Conservation (phyloP, 2,888 invertebrate species). For the Standfussiana lucernea region DNA sequence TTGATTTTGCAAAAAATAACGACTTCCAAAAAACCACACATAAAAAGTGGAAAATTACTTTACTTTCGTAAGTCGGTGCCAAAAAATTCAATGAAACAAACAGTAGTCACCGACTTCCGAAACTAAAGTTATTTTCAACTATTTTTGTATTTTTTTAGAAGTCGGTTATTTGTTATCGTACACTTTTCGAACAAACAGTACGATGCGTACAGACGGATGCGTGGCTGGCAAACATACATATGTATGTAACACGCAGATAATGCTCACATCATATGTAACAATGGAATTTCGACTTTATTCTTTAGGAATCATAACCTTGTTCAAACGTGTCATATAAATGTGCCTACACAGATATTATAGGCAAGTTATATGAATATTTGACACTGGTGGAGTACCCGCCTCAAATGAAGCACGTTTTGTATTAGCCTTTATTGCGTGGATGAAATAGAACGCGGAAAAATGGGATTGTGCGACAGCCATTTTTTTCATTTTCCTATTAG, state of each 20-base stretch:
- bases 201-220: not conserved
- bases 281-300: slow-evolving; percentile 10
- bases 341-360: slow-evolving; percentile 23
- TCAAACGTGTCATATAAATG: slow-evolving; percentile 23
- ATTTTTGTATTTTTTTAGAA: no score
- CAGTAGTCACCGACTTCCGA: no score
- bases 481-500: not conserved
- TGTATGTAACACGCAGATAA: not conserved
- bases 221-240: not conserved
- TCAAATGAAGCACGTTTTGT: slow-evolving; percentile 68
- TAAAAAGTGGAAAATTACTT: no score
- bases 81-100: no score
- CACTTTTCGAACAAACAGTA: not conserved
- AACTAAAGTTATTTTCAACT: no score
- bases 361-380: slow-evolving; percentile 53
- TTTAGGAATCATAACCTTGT: slow-evolving; percentile 15
- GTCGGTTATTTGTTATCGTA: no score
- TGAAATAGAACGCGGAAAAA: slow-evolving; percentile 51
- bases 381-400: slow-evolving; percentile 28
- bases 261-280: not conserved
- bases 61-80: no score
- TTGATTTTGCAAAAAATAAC: no score
- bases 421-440: slow-evolving; percentile 58
- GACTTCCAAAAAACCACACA: no score
- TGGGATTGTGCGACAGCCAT: slow-evolving; percentile 32